Conservation (phyloP, 2,888 invertebrate genomes). For the Athalia cordata region DNA sequence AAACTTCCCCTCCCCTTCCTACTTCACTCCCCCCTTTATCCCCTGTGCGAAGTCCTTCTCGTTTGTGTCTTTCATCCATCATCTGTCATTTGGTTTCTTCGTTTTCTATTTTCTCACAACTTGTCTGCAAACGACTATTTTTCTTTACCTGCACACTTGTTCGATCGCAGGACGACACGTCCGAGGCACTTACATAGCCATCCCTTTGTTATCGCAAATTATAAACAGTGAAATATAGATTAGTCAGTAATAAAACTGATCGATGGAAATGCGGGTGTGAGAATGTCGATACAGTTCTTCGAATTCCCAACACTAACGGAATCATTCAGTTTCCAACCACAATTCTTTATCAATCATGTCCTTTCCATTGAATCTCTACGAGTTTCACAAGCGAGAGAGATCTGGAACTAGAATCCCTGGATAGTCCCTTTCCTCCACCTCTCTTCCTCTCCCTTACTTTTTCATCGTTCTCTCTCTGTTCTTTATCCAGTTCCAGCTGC, state of each 20-base stretch:
- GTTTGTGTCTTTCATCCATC: conserved; percentile 45
- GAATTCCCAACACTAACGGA: not conserved
- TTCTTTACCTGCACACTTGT: not conserved
- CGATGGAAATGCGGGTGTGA: not conserved
- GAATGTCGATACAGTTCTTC: not conserved
- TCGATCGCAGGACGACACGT: no score
- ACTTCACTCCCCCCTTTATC: no score
- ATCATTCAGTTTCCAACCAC: not conserved
- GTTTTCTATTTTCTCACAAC: not conserved
- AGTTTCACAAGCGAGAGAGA: not conserved
- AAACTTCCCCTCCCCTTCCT: conserved; percentile 18
- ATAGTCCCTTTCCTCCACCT: not conserved
- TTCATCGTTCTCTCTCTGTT: not conserved
- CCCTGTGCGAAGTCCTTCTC: conserved; percentile 13
- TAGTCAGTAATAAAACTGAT: not conserved
- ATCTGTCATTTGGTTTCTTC: conserved; percentile 27
- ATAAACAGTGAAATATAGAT: not conserved
- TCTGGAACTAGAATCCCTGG: conserved; percentile 16
- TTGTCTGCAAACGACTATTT: conserved; percentile 2
- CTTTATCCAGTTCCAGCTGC: conserved; percentile 17
- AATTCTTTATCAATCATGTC: conserved; percentile 34
- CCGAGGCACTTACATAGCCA: no score
- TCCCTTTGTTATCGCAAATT: no score
- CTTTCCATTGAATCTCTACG: conserved; percentile 25
- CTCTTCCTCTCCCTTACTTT: not conserved